These are phyloP conservation scores for Calcarius lapponicus DNA, from an alignment of 2,797 vertebrate genomes.

Conservation along the genomic window DNA sequence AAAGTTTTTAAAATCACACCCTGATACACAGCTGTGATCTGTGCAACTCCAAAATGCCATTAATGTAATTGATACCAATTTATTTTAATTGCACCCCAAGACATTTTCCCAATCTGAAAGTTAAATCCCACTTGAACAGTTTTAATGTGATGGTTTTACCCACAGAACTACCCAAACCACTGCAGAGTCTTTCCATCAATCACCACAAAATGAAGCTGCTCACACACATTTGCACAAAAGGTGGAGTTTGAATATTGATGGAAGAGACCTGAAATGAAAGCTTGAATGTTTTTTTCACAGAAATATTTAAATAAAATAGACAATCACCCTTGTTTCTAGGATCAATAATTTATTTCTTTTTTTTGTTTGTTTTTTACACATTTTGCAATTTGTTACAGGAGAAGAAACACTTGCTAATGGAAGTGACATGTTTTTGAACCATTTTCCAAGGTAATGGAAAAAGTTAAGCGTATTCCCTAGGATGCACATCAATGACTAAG, in stretches of 20 bases:
- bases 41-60: neutral
- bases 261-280: neutral
- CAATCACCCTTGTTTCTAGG: neutral
- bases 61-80: neutral
- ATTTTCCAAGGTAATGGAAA: conserved; percentile 36
- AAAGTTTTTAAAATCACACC: neutral
- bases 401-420: conserved; percentile 54
- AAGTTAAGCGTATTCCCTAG: conserved; percentile 28
- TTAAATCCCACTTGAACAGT: neutral
- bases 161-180: neutral
- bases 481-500: conserved; percentile 27
- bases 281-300: neutral
- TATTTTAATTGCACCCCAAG: neutral
- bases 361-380: conserved; percentile 27
- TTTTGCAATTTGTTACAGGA: conserved; percentile 52
- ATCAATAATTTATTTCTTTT: conserved; percentile 48
- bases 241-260: neutral
- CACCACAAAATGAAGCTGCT: neutral
- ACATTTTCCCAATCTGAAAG: neutral
- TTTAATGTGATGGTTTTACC: neutral
- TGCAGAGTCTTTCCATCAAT: neutral
- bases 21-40: neutral
- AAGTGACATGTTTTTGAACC: neutral
- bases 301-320: neutral
- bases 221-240: neutral